Base-by-base conservation (phyloP, 2,113 vertebrate genomes). In the Ivindomyrus marchei region DNA sequence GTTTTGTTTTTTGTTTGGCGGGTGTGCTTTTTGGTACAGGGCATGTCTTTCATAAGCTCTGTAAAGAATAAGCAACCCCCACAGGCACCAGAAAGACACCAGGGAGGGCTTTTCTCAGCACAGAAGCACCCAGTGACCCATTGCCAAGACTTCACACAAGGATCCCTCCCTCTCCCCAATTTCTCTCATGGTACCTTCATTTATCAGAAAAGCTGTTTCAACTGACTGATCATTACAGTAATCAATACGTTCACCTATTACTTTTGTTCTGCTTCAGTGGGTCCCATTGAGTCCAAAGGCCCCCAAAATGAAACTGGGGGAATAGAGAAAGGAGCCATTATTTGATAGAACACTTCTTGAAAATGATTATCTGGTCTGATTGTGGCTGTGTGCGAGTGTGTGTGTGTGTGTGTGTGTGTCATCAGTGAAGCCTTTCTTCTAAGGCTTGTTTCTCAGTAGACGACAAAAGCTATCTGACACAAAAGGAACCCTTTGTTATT, bases 401-500 rank as follows among this genome's bases (percentile, higher is more conserved):
- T 89, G 91, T 90, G 92, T 93, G 91, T 88, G 74, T 90, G 62
- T 90, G 92, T 93, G 91, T 89, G 74, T 90, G 62, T 90, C 85
- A 88, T 53, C 46, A 42, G n/a, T 39, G 66, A 85, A 89, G 56
- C 91, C 89, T 91, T 92, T 94, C 92, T 91, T 93, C 91, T 92
- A 90, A 90, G 85, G 80, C 93, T 94, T 93, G 92, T 93, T 92
- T 93, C 92, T 92, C 92, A 92, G 58, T 91, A 89, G 85, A 93
- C 94, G 91, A 93, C 93, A 94, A 92, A 93, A 90, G 93, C 92
- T 93, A 91, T 91, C 92, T 94, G 94, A 96, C 96, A 95, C 94
- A 95, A 96, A 94, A 93, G 94, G 94, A 97, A 93, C 94, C 92
- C 93, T 96, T 96, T 96, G 95, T 97, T 96, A 95, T 97, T 96